Percentiles rank a stretch among this genome's conserved stretches.
These are phyloP conservation scores for Alectoris magna DNA, from an alignment of 2,797 vertebrate genomes.

Conservation along the genomic window DNA sequence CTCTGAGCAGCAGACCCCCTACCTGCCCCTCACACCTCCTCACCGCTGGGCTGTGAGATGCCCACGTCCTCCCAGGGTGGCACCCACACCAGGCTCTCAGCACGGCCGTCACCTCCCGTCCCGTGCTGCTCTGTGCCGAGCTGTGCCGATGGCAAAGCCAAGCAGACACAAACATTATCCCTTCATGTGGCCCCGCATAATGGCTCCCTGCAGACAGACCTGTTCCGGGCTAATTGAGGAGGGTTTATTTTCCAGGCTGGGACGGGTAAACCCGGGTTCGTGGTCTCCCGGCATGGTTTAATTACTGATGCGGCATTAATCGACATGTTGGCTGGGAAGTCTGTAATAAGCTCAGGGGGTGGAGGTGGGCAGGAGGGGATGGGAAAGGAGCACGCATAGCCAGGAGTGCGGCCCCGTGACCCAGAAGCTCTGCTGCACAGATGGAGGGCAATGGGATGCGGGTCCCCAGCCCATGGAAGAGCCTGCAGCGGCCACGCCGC, in stretches of 20 bases:
- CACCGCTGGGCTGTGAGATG: neutral
- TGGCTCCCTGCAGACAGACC: conserved; percentile 58
- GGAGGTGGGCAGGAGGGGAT: neutral
- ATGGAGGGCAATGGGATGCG: neutral
- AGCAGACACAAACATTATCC: neutral
- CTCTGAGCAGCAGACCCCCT: neutral
- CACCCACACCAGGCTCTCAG: neutral
- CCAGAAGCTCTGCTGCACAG: neutral
- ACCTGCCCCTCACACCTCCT: neutral
- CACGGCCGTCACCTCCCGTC: accelerated
- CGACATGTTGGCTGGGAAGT: neutral
- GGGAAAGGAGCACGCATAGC: neutral
- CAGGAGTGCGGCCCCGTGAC: too few relatives aligned
- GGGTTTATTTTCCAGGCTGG: conserved; percentile 53
- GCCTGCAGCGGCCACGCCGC: neutral
- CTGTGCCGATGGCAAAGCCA: too few relatives aligned
- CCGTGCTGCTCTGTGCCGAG: neutral
- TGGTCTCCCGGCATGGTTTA: conserved; percentile 20
- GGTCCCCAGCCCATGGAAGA: neutral
- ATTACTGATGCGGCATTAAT: conserved; percentile 61
- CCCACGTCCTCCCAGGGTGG: neutral
- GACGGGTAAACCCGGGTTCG: conserved; percentile 14
- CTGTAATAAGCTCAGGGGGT: conserved; percentile 43
- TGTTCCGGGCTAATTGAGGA: conserved; percentile 29
- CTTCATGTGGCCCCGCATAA: neutral